These are phyloP conservation scores for Rhincodon typus DNA, from an alignment of 2,797 vertebrate genomes.

Conservation along the genomic window DNA sequence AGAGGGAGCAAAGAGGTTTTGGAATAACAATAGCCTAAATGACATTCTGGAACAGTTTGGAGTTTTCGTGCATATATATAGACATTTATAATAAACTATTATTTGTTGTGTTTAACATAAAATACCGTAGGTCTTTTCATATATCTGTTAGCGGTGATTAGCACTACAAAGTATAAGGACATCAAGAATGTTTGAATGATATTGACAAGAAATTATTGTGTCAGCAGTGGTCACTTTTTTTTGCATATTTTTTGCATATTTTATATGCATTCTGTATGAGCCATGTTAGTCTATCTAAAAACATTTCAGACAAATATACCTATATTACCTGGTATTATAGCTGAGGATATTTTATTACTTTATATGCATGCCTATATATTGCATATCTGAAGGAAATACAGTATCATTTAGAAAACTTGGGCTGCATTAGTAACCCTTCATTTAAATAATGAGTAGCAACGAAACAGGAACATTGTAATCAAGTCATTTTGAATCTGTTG, in stretches of 20 bases:
- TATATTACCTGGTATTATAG: not conserved
- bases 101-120: conserved; percentile 90
- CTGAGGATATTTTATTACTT: not conserved
- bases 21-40: conserved; percentile 78
- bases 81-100: conserved; percentile 90
- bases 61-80: conserved; percentile 95
- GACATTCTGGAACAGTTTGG: conserved; percentile 65
- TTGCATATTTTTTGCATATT: not conserved
- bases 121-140: conserved; percentile 92
- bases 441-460: conserved; percentile 54
- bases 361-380: not conserved
- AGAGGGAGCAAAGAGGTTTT: conserved; percentile 70
- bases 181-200: conserved; percentile 60
- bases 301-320: not conserved
- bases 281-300: not conserved
- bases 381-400: not conserved
- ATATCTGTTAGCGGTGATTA: conserved; percentile 75
- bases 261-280: not conserved
- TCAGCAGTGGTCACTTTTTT: conserved; percentile 47
- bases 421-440: conserved; percentile 53
- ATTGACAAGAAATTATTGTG: conserved; percentile 7
- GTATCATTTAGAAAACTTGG: conserved; percentile 38
- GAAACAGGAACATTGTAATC: conserved; percentile 44
- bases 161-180: conserved; percentile 60
- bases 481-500: conserved; percentile 40